Evolutionary conservation across 2,797 vertebrate species (phyloP).

Genomic region (Hippopotamyrus pictus): DNA sequence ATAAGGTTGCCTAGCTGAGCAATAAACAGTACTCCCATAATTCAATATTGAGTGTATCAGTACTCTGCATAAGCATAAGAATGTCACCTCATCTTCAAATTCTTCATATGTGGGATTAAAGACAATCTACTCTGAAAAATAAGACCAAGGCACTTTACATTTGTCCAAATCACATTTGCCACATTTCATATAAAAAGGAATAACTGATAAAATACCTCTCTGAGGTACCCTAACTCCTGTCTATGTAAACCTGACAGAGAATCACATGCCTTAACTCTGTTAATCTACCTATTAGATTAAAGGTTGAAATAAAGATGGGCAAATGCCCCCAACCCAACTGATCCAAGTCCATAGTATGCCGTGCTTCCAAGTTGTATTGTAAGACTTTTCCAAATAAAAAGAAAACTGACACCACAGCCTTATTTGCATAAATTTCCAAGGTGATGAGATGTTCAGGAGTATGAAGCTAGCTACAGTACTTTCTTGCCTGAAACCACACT

Average conservation of each 20-base stretch:
- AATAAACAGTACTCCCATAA: not conserved
- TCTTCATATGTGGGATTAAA: not conserved
- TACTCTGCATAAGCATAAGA: not conserved
- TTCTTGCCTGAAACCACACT: not conserved
- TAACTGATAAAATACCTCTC: not conserved
- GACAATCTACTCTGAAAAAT: not conserved
- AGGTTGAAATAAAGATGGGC: not conserved
- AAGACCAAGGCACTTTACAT: not conserved
- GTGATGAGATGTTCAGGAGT: not conserved
- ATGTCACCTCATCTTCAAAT: not conserved
- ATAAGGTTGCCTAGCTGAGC: not conserved
- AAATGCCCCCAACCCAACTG: not conserved
- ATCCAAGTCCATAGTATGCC: not conserved
- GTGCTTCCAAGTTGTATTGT: not conserved
- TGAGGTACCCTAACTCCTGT: not conserved
- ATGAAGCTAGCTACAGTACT: not conserved
- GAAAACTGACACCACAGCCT: not conserved
- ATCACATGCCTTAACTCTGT: not conserved
- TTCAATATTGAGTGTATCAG: not conserved
- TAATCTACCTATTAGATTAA: not conserved
- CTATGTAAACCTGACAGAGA: not conserved
- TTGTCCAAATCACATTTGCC: not conserved
- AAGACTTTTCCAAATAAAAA: not conserved
- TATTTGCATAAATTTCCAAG: not conserved
- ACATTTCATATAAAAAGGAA: not conserved